A percentile compares a stretch with the other conserved stretches of the same genome.
These are phyloP conservation scores for Scomber colias DNA, from an alignment of 2,113 vertebrate genomes.

Conservation along the genomic window DNA sequence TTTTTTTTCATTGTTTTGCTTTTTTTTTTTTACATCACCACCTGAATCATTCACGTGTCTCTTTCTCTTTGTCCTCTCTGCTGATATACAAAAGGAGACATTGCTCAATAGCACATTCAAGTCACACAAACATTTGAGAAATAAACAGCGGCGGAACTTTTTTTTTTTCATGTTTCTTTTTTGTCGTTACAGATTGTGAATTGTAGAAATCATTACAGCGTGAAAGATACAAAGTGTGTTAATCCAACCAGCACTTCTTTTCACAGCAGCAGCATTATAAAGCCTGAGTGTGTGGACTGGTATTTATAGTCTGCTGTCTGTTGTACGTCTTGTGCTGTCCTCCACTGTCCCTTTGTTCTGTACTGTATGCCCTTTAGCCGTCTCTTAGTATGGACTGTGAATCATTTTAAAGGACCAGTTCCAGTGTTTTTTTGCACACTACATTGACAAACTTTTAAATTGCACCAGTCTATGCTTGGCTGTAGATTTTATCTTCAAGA, in stretches of 20 bases:
- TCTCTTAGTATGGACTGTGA: neutral
- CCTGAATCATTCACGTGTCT: no score
- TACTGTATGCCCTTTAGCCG: neutral
- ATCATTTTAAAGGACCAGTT: conserved; percentile 11
- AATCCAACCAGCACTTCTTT: neutral
- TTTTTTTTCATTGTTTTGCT: no score
- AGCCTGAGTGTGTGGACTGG: neutral
- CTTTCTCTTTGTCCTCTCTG: no score
- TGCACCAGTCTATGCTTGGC: neutral
- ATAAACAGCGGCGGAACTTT: no score
- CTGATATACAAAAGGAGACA: no score
- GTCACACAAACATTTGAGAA: no score
- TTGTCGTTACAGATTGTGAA: neutral
- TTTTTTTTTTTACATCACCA: no score
- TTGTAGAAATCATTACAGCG: neutral
- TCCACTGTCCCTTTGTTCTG: neutral
- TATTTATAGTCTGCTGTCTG: conserved; percentile 27
- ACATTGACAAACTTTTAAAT: neutral
- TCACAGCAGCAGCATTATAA: neutral
- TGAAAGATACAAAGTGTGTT: neutral
- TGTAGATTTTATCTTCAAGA: neutral
- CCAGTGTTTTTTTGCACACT: neutral
- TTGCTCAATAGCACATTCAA: no score
- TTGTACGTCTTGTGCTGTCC: neutral
- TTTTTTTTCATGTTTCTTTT: neutral